Percentiles rank a stretch among this genome's conserved stretches.
These are phyloP conservation scores for Lepus americanus DNA, from an alignment of 2,113 vertebrate species.

Conservation along the genomic window DNA sequence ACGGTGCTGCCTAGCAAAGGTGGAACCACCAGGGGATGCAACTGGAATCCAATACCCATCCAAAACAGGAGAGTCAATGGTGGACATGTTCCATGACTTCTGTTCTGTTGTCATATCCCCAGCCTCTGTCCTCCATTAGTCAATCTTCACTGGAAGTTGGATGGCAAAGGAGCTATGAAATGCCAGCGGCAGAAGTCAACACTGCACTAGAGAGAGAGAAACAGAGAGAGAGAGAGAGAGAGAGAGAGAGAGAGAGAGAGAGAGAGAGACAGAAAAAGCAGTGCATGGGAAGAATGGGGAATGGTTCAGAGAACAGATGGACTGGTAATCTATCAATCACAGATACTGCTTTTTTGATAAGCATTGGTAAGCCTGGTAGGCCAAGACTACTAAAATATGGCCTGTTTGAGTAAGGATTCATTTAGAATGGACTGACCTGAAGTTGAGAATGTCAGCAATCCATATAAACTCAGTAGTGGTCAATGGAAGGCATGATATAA, in stretches of 20 bases:
- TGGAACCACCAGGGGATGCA: not conserved
- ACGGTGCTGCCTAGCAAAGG: not conserved
- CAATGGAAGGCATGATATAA: not conserved
- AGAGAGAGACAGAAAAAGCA: not conserved
- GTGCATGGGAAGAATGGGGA: too few species aligned
- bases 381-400: not conserved
- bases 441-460: not conserved
- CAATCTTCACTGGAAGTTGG: not conserved
- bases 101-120: not conserved
- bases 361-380: not conserved
- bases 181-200: not conserved
- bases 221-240: too few species aligned
- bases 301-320: not conserved
- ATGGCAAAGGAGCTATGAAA: not conserved
- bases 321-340: not conserved
- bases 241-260: too few species aligned
- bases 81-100: not conserved
- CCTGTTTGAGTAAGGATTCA: not conserved
- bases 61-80: not conserved
- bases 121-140: not conserved
- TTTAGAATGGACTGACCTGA: not conserved
- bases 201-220: not conserved
- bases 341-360: not conserved
- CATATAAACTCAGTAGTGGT: not conserved
- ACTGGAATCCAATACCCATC: not conserved